Evolutionary conservation across 2,797 vertebrate species (phyloP).

Genomic region (Iguana delicatissima): DNA sequence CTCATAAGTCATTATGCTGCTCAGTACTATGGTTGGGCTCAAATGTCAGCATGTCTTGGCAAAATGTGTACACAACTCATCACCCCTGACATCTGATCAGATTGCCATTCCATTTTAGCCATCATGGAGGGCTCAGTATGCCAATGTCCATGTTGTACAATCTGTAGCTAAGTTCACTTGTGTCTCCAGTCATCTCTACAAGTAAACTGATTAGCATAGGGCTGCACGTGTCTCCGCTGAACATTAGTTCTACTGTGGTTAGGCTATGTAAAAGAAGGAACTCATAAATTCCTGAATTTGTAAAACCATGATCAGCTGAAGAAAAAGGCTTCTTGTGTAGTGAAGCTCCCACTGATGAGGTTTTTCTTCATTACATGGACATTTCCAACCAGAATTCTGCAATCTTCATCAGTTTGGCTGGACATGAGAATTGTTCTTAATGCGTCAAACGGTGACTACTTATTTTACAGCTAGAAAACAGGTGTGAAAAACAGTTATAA

Average conservation of each 20-base stretch:
- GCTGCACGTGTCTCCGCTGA: background rate
- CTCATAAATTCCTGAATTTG: conserved; percentile 16
- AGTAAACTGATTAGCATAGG: background rate
- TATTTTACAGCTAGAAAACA: conserved; percentile 27
- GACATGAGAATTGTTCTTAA: background rate
- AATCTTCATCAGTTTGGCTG: background rate
- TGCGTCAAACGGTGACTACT: background rate
- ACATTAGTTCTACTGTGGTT: background rate
- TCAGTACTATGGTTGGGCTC: background rate
- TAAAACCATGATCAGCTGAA: background rate
- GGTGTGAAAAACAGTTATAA: conserved; percentile 37
- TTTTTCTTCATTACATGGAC: background rate
- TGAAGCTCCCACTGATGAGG: background rate
- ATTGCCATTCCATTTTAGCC: background rate
- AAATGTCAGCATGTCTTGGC: background rate
- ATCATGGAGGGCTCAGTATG: background rate
- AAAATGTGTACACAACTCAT: background rate
- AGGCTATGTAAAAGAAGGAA: background rate
- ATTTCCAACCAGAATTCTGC: background rate
- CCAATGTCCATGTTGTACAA: accelerated
- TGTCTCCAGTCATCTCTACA: background rate
- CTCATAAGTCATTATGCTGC: background rate
- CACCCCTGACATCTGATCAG: background rate
- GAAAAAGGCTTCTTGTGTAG: background rate
- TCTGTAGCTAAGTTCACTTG: background rate